Evolutionary conservation across 2,797 vertebrate genomes (phyloP).

Genomic region (Crocodylus rhombifer): DNA sequence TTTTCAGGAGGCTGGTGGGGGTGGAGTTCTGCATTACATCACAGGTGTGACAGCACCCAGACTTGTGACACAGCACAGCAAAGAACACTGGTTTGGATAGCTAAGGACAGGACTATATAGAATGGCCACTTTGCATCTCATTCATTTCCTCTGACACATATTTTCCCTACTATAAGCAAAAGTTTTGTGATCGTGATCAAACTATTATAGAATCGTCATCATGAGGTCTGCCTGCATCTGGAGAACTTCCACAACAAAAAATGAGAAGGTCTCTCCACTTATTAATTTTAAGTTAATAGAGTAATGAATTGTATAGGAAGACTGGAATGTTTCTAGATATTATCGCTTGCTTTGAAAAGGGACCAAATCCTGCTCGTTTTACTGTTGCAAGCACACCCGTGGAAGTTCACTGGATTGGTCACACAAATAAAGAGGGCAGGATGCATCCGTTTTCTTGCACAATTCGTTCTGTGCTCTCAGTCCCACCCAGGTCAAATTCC

Average conservation of each 20-base stretch:
- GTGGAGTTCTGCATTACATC: not conserved
- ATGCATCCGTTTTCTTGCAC: conserved; percentile 25
- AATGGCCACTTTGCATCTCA: not conserved
- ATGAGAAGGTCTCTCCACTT: not conserved
- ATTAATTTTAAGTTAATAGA: not conserved
- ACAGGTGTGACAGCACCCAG: not conserved
- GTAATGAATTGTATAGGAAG: not conserved
- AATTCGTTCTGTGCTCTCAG: conserved; percentile 53
- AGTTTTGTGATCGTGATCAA: not conserved
- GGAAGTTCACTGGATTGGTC: not conserved
- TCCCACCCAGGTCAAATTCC: conserved; percentile 55
- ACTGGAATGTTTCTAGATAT: not conserved
- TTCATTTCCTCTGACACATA: not conserved
- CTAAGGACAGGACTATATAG: not conserved
- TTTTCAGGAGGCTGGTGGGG: not conserved
- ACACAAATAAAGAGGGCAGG: conserved; percentile 37
- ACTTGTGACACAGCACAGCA: not conserved
- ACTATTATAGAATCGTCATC: not conserved
- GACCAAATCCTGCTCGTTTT: not conserved
- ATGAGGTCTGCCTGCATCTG: not conserved
- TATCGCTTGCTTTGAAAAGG: conserved; percentile 16
- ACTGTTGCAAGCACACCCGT: not conserved
- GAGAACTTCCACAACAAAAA: not conserved
- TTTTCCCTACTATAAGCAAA: not conserved
- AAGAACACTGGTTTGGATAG: not conserved